Percentiles rank a stretch among this genome's conserved stretches.
phyloP scores from a whole-genome alignment of 2,888 invertebrate species.

The Lochmaea capreae region DNA sequence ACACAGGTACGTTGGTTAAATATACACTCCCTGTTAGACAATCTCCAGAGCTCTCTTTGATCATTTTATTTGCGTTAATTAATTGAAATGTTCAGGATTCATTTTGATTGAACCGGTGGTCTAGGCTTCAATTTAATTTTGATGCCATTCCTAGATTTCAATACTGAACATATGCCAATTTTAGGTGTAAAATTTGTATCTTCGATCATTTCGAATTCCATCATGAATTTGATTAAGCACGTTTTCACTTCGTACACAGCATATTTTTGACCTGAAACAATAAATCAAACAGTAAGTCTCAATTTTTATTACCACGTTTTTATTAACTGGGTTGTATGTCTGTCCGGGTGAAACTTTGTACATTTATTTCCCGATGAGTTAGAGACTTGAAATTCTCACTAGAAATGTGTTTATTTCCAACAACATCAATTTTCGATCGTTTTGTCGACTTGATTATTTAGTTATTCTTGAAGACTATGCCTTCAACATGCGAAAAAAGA shows the following conservation, averaged over 20 bases:
- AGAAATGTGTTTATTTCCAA: no score
- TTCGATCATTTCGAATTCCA: slow-evolving; percentile 66
- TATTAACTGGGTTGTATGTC: no score
- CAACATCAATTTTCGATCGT: no score
- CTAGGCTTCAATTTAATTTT: slow-evolving; percentile 48
- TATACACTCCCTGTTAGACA: background rate
- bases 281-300: no score
- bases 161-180: slow-evolving; percentile 54
- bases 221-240: slow-evolving; percentile 68
- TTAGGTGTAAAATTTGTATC: slow-evolving; percentile 49
- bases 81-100: slow-evolving; percentile 12
- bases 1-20: background rate
- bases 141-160: slow-evolving; percentile 56
- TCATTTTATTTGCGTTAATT: slow-evolving; percentile 19
- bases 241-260: slow-evolving; percentile 75
- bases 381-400: no score
- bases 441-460: no score
- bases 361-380: no score
- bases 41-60: background rate
- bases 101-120: slow-evolving; percentile 21
- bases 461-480: no score
- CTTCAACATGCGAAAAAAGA: no score
- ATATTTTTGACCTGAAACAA: slow-evolving; percentile 72
- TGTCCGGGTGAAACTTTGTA: no score
- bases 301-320: no score